These are phyloP conservation scores for Epizoanthus fatuus DNA, from an alignment of 92 coral and sea anemone species.

Conservation along the genomic window DNA sequence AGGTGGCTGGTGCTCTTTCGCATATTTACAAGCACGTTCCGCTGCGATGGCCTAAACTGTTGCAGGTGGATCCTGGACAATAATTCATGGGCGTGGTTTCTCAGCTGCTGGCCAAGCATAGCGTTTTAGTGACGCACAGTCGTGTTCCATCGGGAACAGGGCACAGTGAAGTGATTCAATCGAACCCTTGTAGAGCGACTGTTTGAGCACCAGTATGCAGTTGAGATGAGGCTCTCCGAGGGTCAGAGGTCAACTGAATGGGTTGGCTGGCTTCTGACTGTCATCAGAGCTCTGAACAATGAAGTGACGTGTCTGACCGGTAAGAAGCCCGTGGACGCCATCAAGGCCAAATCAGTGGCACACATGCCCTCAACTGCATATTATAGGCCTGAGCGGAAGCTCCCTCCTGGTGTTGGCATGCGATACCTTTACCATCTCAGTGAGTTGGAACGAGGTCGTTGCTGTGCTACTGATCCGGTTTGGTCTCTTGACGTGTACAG, in stretches of 20 bases:
- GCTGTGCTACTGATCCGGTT: no score
- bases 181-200: constrained; percentile 46
- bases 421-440: no score
- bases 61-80: constrained; percentile 29
- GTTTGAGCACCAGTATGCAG: constrained; percentile 48
- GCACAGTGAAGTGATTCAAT: constrained; percentile 30
- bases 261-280: no score
- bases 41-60: constrained; percentile 42
- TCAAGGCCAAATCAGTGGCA: no score
- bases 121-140: constrained; percentile 6
- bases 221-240: constrained; percentile 40
- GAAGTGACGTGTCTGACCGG: no score
- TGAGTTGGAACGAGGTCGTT: no score
- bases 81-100: constrained; percentile 45
- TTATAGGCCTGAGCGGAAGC: no score
- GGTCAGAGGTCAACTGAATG: neutral
- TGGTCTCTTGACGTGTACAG: no score
- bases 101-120: neutral
- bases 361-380: no score
- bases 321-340: no score
- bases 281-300: no score
- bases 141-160: constrained; percentile 41
- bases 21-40: neutral
- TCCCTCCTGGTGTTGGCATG: no score
- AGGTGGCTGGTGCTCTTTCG: neutral